phyloP scores from a whole-genome alignment of 2,888 invertebrate genomes.

The Morpho achilles region DNA sequence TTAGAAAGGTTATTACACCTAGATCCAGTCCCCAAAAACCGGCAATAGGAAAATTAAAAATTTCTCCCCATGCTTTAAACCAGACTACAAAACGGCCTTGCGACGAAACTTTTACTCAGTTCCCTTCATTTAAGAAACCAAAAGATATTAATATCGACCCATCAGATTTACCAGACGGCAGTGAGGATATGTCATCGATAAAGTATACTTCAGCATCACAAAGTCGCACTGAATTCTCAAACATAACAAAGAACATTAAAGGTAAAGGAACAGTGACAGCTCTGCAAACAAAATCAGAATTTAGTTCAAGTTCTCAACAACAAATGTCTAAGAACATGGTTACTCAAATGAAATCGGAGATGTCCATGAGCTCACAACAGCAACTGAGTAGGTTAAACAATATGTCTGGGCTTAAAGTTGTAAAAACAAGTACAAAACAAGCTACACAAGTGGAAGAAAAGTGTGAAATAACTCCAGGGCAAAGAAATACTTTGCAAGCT shows the following conservation, averaged over 20 bases:
- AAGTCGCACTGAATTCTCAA: constrained; percentile 48
- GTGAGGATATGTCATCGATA: constrained; percentile 35
- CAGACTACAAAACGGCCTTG: constrained; percentile 43
- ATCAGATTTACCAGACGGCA: constrained; percentile 40
- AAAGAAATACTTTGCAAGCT: constrained; percentile 59
- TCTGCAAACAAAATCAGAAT: constrained; percentile 56
- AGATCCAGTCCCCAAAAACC: constrained; percentile 31
- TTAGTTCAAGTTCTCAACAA: constrained; percentile 51
- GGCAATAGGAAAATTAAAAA: constrained; percentile 47
- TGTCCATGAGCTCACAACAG: constrained; percentile 52
- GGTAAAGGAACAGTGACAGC: constrained; percentile 52
- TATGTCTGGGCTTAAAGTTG: constrained; percentile 53
- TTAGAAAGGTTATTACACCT: constrained; percentile 36
- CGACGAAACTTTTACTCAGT: constrained; percentile 47
- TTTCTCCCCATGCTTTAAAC: constrained; percentile 47
- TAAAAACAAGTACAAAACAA: constrained; percentile 56
- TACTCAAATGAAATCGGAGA: constrained; percentile 56
- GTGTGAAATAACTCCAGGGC: constrained; percentile 46
- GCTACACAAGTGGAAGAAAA: constrained; percentile 50
- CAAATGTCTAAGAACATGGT: constrained; percentile 47
- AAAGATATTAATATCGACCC: constrained; percentile 57
- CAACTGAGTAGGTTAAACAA: constrained; percentile 53
- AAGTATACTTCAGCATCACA: constrained; percentile 50
- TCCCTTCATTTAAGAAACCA: constrained; percentile 66
- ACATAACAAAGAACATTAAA: constrained; percentile 50